Conservation (phyloP, 2,797 vertebrate species). For the Nannoperca obscura region DNA sequence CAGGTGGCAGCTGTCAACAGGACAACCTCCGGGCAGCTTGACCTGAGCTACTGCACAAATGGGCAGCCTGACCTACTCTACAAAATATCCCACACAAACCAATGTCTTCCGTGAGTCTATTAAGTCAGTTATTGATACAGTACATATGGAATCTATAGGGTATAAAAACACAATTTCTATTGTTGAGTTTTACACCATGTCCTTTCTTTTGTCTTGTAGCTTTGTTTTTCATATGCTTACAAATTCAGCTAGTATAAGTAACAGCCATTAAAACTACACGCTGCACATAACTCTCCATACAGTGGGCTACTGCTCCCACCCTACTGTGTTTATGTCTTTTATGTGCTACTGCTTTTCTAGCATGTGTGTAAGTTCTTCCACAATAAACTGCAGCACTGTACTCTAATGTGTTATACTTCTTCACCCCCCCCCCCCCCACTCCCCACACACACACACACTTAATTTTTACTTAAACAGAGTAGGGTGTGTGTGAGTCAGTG, state of each 20-base stretch:
- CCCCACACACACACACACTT: too few relatives aligned
- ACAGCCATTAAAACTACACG: not conserved
- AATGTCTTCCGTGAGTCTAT: slow-evolving; percentile 6
- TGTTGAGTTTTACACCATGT: not conserved
- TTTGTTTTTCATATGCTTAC: slow-evolving; percentile 18
- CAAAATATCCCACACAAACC: slow-evolving; percentile 3
- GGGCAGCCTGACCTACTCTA: slow-evolving; percentile 1
- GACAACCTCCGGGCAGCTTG: slow-evolving; percentile 16
- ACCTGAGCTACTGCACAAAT: slow-evolving; percentile 28
- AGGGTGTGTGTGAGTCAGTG: slow-evolving; percentile 3
- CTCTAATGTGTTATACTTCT: not conserved
- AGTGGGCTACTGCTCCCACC: not conserved
- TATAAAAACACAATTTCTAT: not conserved
- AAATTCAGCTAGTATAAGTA: slow-evolving; percentile 2
- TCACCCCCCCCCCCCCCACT: not conserved
- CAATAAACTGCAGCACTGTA: not conserved
- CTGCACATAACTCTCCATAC: not conserved
- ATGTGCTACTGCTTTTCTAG: not conserved
- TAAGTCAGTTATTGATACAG: slow-evolving; percentile 7
- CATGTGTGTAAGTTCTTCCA: not conserved
- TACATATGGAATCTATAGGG: not conserved
- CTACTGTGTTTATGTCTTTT: not conserved
- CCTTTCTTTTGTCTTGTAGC: not conserved
- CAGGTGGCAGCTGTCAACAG: slow-evolving; percentile 44
- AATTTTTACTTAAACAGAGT: not conserved